Evolutionary conservation across 1,140 invertebrate genomes (phyloP), one percentile per base, ranked within the genome.

Genomic region (Leptinotarsa lineolata): DNA sequence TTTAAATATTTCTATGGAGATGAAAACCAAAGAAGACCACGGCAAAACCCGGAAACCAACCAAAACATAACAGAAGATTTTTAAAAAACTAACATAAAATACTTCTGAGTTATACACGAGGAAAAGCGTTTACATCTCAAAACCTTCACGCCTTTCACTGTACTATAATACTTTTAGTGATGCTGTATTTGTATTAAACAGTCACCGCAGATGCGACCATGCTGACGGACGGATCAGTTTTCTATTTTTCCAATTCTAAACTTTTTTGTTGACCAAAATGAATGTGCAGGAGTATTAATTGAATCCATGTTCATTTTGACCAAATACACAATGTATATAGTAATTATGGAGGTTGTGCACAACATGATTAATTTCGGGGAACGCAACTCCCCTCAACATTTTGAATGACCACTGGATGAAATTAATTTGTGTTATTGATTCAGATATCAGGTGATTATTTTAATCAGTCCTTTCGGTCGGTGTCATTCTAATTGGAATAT

Each of bases 361-460:
- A n/a, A 18, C 48, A 18, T 54, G 48, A 54, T 13, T 54, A 16
- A 54, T 54, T 54, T 54, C 15, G 3, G 48, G 15, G 13, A 18
- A 18, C 4, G 2, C 15, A 54, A 54, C 4, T 54, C 16, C 48
- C 5, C 48, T 18, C n/a, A 54, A 54, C 48, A 54, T 54, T 54
- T 54, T 18, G n/a, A 54, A 15, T 54, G 16, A n/a, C 48, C 48
- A 54, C 16, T 54, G 48, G 16, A 18, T 54, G 16, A 13, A 54
- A 54, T 54, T 54, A 54, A 54, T 54, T 54, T 54, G 48, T 54
- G n/a, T 54, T 54, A 54, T 54, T 18, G 48, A 54, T 54, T 54
- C 48, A 16, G 48, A 54, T n/a, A 18, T 16, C 48, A 16, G 48
- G 2, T 54, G 15, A 54, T 54, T 54, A 54, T 54, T 54, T 54